Evolutionary conservation across 2,113 vertebrate genomes (phyloP), one percentile per base, ranked within the genome.

Genomic region (Machaerirhynchus nigripectus): DNA sequence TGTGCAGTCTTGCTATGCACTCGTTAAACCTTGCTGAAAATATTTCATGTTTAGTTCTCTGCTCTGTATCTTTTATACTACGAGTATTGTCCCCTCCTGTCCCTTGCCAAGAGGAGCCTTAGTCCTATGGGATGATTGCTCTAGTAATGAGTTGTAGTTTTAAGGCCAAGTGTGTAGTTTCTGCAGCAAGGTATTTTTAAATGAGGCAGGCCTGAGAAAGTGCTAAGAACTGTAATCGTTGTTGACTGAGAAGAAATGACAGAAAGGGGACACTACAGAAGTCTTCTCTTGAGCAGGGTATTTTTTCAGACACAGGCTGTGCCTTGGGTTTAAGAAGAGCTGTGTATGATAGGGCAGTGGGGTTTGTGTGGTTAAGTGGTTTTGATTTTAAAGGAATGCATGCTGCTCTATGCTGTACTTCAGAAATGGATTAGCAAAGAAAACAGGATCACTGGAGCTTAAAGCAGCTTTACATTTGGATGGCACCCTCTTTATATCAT

Each of bases 161-260:
- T 75, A 92, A 75, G 47, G 76, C 42, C 39, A 83, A 93, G 55
- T 63, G 46, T 60, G 21, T 83, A 39, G 53, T 27, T 90, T 80
- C 59, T 96, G 79, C 76, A 90, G 88, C 31, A 81, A 82, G 69
- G 83, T 90, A 57, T 96, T 95, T 96, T 96, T 90, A 95, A 92
- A 75, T 57, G 44, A 88, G 56, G 46, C 75, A 70, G 82, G 63
- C 52, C 87, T 55, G 59, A 86, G 95, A 67, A 91, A 77, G 59
- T 52, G 56, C 52, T 83, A 74, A 90, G 95, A 83, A 63, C 68
- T 78, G 67, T 78, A 86, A 81, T 88, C 1, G 1, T 33, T 68
- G 87, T 23, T 86, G 85, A 81, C 23, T 5, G 82, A 93, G 88
- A 90, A 93, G 92, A 84, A 93, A 53, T 90, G 95, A 92, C 90